A percentile compares a stretch with the other conserved stretches of the same genome.
Evolutionary conservation across 64 coral and sea anemone species (phyloP).

Genomic region (Acropora yongei): DNA sequence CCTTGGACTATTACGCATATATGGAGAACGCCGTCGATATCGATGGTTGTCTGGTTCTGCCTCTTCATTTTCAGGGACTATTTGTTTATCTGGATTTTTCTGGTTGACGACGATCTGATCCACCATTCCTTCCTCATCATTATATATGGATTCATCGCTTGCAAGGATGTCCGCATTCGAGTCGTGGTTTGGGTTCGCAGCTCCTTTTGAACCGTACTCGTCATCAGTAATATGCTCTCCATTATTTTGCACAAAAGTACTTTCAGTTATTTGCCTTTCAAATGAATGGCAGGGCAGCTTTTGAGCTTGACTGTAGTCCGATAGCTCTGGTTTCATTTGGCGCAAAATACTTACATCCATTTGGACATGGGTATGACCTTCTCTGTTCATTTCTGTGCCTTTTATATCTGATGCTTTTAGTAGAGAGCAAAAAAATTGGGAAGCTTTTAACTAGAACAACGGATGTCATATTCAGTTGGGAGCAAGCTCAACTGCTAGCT

Average conservation of each 20-base stretch:
- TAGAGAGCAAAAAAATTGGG: too few relatives aligned
- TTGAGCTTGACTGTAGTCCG: not conserved
- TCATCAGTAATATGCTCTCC: not conserved
- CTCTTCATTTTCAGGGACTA: not conserved
- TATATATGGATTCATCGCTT: not conserved
- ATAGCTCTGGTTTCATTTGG: slow-evolving; percentile 29
- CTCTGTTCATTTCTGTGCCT: not conserved
- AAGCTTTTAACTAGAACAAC: too few relatives aligned
- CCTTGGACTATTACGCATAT: not conserved
- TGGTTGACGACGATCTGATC: not conserved
- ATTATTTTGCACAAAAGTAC: not conserved
- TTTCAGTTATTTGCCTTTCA: not conserved
- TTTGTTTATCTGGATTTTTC: not conserved
- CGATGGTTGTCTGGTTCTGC: not conserved
- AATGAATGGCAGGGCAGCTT: not conserved
- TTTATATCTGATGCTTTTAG: not conserved
- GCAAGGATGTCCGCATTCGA: not conserved
- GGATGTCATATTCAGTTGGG: too few relatives aligned
- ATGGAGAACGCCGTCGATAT: not conserved
- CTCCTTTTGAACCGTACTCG: too few relatives aligned
- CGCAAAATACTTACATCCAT: slow-evolving; percentile 6
- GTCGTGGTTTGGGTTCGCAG: too few relatives aligned
- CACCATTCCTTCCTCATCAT: not conserved
- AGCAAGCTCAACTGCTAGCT: too few relatives aligned
- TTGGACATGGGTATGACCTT: not conserved